A percentile compares a stretch with the other conserved stretches of the same genome.
Conservation (phyloP, 2,888 invertebrate genomes). For the Dermolepida albohirtum region DNA sequence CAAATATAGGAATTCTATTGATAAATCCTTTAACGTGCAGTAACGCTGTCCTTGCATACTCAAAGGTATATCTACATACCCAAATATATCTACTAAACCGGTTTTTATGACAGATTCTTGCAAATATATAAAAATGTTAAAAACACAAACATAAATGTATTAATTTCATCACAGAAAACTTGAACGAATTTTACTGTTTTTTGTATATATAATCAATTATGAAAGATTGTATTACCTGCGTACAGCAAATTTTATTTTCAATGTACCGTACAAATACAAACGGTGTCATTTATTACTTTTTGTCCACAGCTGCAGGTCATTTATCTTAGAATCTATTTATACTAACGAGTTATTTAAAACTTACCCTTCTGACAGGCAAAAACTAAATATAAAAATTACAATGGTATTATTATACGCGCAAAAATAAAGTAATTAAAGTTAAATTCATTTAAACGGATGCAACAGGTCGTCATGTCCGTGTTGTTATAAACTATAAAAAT, state of each 20-base stretch:
- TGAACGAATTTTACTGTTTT: not conserved
- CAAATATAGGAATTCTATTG: not conserved
- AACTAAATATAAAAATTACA: conserved; percentile 20
- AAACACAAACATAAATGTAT: not conserved
- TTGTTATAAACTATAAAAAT: conserved; percentile 29
- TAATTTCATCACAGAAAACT: conserved; percentile 3
- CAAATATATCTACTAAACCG: conserved; percentile 26
- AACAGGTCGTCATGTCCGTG: conserved; percentile 27
- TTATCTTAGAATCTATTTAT: conserved; percentile 36
- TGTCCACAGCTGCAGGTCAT: conserved; percentile 41
- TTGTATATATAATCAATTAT: not conserved
- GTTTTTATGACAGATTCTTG: conserved; percentile 35
- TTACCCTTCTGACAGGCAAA: conserved; percentile 19
- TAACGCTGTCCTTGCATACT: not conserved
- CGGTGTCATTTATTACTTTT: conserved; percentile 22
- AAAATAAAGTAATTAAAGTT: no score
- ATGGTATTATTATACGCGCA: not conserved
- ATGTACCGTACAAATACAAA: not conserved
- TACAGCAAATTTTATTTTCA: not conserved
- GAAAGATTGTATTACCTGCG: not conserved
- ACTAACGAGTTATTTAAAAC: conserved; percentile 35
- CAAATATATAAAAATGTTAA: not conserved
- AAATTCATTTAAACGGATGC: conserved; percentile 4
- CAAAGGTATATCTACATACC: conserved; percentile 15
- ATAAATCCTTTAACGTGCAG: not conserved